These are phyloP conservation scores for Anastrepha ludens DNA, from an alignment of 1,140 invertebrate genomes.

Conservation along the genomic window DNA sequence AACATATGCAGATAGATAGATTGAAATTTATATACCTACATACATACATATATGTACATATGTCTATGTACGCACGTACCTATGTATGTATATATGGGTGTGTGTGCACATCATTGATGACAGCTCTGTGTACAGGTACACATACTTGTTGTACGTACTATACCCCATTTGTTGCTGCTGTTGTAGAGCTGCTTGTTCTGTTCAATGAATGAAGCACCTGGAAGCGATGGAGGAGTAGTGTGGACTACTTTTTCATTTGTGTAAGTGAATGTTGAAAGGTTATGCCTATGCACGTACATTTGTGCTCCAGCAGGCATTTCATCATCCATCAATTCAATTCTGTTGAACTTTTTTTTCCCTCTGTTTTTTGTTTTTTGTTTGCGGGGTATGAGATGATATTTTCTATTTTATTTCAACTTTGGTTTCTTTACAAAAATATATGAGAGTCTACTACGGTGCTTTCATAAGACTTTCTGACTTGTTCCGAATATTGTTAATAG, in stretches of 20 bases:
- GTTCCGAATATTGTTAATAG: no score
- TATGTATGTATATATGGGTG: not conserved
- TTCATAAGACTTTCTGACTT: no score
- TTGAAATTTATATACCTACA: not conserved
- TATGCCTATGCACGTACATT: not conserved
- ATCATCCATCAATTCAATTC: slow-evolving; percentile 38
- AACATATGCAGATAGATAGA: not conserved
- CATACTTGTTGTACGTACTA: no score
- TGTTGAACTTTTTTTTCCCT: not conserved
- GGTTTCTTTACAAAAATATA: not conserved
- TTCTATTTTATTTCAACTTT: slow-evolving; percentile 4
- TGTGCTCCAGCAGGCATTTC: slow-evolving; percentile 4
- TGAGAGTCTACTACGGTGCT: no score
- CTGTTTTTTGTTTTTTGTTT: no score
- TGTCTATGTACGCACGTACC: not conserved
- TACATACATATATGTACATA: not conserved
- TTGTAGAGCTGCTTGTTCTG: not conserved
- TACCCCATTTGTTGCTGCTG: not conserved
- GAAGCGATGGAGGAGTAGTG: not conserved
- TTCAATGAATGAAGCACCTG: slow-evolving; percentile 36
- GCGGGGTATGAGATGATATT: not conserved
- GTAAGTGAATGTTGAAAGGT: slow-evolving; percentile 5
- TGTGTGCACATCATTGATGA: not conserved
- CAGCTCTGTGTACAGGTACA: not conserved
- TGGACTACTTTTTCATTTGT: not conserved